phyloP scores from a whole-genome alignment of 2,888 invertebrate species.

The Xylota sylvarum region DNA sequence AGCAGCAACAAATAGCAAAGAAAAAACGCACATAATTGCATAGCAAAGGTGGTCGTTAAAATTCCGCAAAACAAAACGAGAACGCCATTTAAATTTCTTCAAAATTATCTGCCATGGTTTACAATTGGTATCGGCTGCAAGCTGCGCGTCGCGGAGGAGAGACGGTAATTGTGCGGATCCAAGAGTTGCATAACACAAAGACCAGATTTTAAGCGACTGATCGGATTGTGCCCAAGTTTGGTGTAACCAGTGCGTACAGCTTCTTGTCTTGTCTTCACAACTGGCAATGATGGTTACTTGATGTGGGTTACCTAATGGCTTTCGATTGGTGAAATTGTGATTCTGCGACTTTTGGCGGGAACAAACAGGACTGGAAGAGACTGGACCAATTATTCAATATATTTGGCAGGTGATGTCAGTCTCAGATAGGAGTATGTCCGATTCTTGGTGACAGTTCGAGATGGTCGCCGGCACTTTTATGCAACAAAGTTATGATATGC shows the following conservation, averaged over 20 bases:
- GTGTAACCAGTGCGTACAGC: constrained; percentile 44
- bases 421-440: constrained; percentile 25
- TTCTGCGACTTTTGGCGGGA: constrained; percentile 34
- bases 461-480: constrained; percentile 39
- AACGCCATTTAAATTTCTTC: constrained; percentile 69
- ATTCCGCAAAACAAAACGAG: constrained; percentile 67
- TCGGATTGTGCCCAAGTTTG: constrained; percentile 69
- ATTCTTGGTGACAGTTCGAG: constrained; percentile 46
- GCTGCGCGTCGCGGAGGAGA: background rate
- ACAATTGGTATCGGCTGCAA: constrained; percentile 25
- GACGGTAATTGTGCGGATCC: constrained; percentile 43
- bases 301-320: constrained; percentile 60
- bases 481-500: constrained; percentile 38
- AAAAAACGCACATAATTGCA: constrained; percentile 33
- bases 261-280: constrained; percentile 46
- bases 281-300: constrained; percentile 41
- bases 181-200: constrained; percentile 64
- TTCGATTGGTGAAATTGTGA: constrained; percentile 47
- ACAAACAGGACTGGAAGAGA: constrained; percentile 28
- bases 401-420: constrained; percentile 55
- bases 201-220: constrained; percentile 61
- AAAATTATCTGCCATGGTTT: constrained; percentile 50
- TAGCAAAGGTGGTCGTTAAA: constrained; percentile 63
- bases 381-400: constrained; percentile 28
- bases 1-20: background rate